Percentiles rank a stretch among this genome's conserved stretches.
These are phyloP conservation scores for Drosophila pullipes DNA, from an alignment of 2,888 invertebrate genomes.

Conservation along the genomic window DNA sequence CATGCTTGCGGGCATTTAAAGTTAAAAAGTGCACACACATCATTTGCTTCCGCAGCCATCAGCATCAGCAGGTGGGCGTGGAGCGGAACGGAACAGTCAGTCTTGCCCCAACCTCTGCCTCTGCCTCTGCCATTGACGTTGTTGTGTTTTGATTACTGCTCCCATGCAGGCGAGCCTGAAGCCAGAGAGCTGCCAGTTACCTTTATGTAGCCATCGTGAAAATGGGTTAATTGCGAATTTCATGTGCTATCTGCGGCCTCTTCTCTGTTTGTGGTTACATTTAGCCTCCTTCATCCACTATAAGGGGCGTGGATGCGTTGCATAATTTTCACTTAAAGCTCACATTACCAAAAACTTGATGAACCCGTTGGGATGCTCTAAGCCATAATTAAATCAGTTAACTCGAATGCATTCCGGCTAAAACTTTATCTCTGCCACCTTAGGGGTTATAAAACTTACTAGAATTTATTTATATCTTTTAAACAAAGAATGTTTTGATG, in stretches of 20 bases:
- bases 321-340: conserved; percentile 27
- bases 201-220: conserved; percentile 64
- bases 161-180: background rate
- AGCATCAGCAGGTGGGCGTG: conserved; percentile 16
- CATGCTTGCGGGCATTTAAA: conserved; percentile 80
- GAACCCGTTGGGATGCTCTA: background rate
- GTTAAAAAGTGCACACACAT: conserved; percentile 74
- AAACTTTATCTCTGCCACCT: background rate
- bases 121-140: conserved; percentile 6
- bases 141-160: conserved; percentile 19
- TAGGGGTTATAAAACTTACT: background rate
- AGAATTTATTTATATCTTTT: background rate
- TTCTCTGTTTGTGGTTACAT: background rate
- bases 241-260: conserved; percentile 58
- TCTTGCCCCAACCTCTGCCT: conserved; percentile 9
- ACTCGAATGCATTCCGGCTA: conserved; percentile 4
- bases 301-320: background rate
- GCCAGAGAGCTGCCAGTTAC: conserved; percentile 31
- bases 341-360: conserved; percentile 14
- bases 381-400: conserved; percentile 32
- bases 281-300: background rate
- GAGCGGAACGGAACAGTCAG: background rate
- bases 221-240: conserved; percentile 80
- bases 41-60: conserved; percentile 42
- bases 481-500: background rate